Evolutionary conservation across 2,113 vertebrate genomes (phyloP).

Genomic region (Chiloscyllium plagiosum): DNA sequence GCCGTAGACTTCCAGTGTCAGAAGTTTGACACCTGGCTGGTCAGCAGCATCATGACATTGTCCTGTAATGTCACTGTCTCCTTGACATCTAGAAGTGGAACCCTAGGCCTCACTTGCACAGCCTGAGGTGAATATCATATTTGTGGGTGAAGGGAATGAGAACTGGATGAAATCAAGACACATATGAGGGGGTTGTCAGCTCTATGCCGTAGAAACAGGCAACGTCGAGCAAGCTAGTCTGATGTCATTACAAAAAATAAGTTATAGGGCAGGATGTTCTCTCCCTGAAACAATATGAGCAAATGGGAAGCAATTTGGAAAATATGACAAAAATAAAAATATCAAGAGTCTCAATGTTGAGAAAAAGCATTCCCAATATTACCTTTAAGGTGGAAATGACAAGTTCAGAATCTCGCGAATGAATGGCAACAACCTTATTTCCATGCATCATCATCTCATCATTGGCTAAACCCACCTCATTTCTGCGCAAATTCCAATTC

Average conservation of each 20-base stretch:
- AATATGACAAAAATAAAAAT: no score
- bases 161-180: background rate
- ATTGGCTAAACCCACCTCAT: no score
- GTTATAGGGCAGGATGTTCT: background rate
- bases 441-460: no score
- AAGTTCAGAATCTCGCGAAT: no score
- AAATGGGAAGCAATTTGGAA: no score
- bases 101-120: background rate
- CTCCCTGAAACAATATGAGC: no score
- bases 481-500: no score
- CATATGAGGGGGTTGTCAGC: background rate
- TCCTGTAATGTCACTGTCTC: background rate
- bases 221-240: background rate
- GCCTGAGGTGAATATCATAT: constrained; percentile 2
- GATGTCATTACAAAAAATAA: background rate
- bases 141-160: background rate
- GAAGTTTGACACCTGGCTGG: no score
- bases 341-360: no score
- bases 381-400: no score
- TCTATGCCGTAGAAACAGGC: background rate
- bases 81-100: background rate
- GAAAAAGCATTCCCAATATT: no score
- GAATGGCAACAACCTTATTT: no score
- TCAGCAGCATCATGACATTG: background rate
- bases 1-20: background rate